A percentile compares a stretch with the other conserved stretches of the same genome.
phyloP scores from a whole-genome alignment of 2,888 invertebrate genomes.

The Cheilosia impressa region DNA sequence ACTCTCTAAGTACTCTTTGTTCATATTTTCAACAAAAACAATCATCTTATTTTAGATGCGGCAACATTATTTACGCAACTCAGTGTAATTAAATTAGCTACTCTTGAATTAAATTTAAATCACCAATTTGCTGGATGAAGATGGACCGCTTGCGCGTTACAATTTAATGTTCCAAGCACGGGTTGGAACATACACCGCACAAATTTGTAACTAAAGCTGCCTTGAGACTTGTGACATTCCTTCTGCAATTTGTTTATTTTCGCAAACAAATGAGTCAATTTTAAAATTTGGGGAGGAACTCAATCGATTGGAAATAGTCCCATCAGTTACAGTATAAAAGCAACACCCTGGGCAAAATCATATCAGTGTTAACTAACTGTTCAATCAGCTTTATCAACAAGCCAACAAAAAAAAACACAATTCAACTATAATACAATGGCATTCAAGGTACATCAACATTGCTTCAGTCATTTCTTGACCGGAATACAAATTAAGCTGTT shows the following conservation, averaged over 20 bases:
- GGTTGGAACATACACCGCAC: not conserved
- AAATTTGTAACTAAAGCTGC: not conserved
- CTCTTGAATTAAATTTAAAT: no score
- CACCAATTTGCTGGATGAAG: no score
- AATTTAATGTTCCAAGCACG: not conserved
- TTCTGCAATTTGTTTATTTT: not conserved
- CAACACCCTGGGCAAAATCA: slow-evolving; percentile 6
- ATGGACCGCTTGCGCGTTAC: no score
- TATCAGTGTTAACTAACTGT: slow-evolving; percentile 62
- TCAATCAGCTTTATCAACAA: slow-evolving; percentile 52
- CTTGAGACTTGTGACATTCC: slow-evolving; percentile 1
- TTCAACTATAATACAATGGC: slow-evolving; percentile 53
- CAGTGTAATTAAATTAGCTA: no score
- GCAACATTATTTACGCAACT: no score
- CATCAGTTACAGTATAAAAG: slow-evolving; percentile 31
- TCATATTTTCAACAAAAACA: no score
- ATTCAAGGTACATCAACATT: slow-evolving; percentile 51
- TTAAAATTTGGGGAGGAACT: slow-evolving; percentile 21
- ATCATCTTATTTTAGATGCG: no score
- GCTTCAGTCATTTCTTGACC: not conserved
- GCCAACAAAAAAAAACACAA: slow-evolving; percentile 6
- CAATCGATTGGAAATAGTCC: slow-evolving; percentile 5
- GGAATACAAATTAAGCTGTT: slow-evolving; percentile 30
- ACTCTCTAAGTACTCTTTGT: no score
- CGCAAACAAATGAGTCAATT: not conserved